Conservation (phyloP, 1,140 invertebrate species). For the Asobara japonica region DNA sequence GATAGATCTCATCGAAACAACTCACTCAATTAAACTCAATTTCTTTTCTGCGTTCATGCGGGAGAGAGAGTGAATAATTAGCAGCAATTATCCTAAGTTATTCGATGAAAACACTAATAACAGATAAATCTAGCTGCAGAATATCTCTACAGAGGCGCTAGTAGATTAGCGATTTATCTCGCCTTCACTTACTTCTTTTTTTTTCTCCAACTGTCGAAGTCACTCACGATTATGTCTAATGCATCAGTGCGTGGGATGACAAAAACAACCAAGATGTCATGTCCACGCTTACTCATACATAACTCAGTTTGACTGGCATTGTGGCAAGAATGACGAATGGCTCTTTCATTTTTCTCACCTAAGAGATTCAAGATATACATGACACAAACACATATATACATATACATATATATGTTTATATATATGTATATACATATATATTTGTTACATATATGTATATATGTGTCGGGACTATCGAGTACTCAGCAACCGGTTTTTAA, state of each 20-base stretch:
- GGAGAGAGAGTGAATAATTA: no score
- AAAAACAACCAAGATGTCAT: neutral
- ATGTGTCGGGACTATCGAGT: no score
- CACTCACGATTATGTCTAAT: neutral
- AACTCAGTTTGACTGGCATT: neutral
- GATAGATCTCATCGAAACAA: no score
- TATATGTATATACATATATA: no score
- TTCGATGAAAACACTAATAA: constrained; percentile 58
- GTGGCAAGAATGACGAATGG: neutral
- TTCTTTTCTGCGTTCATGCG: no score
- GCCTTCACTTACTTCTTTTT: neutral
- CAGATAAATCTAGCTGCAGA: constrained; percentile 54
- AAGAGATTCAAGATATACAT: no score
- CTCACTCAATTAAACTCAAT: no score
- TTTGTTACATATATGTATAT: no score
- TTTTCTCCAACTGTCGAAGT: neutral
- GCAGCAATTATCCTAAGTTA: constrained; percentile 41
- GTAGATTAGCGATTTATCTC: constrained; percentile 36
- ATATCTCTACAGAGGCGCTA: constrained; percentile 21
- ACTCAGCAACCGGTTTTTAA: no score
- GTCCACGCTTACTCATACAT: neutral
- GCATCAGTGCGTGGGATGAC: neutral
- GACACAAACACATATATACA: no score
- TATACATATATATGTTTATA: no score
- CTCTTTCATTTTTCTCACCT: neutral